Percentiles rank a stretch among this genome's conserved stretches.
Evolutionary conservation across 2,888 invertebrate species (phyloP).

Genomic region (Heteromurus nitidus): DNA sequence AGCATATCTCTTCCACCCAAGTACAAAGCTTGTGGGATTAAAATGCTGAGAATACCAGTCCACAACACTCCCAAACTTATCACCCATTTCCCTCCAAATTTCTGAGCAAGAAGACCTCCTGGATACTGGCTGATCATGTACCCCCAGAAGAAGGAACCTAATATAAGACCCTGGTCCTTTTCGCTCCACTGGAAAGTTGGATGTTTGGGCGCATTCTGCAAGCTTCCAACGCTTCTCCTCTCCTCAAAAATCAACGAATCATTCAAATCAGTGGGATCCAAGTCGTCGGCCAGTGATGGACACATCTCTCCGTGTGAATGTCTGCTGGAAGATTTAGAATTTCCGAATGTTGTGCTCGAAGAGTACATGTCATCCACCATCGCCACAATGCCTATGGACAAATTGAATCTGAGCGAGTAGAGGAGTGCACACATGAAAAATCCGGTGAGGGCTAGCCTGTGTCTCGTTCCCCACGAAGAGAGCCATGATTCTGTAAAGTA

Average conservation of each 20-base stretch:
- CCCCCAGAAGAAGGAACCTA: conserved; percentile 86
- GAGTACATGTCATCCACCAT: conserved; percentile 31
- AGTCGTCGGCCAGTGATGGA: background rate
- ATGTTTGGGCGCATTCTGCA: too few relatives aligned
- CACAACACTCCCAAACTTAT: conserved; percentile 88
- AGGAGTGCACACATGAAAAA: conserved; percentile 19
- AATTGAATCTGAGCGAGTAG: conserved; percentile 30
- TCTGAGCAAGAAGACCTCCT: conserved; percentile 87
- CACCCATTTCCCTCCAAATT: conserved; percentile 90
- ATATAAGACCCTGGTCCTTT: conserved; percentile 64
- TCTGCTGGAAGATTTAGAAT: too few relatives aligned
- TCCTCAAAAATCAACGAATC: too few relatives aligned
- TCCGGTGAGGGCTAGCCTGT: background rate
- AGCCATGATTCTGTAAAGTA: background rate
- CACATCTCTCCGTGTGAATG: conserved; percentile 6
- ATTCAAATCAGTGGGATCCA: background rate
- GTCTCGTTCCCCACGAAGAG: conserved; percentile 28
- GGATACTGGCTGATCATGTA: conserved; percentile 89
- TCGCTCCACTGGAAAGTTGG: conserved; percentile 62
- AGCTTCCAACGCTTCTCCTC: too few relatives aligned
- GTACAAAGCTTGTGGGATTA: conserved; percentile 86
- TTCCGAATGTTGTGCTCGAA: too few relatives aligned
- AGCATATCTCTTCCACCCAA: conserved; percentile 83
- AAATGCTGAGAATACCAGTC: conserved; percentile 87
- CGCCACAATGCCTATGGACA: conserved; percentile 49